Conservation (phyloP, 2,888 invertebrate genomes). For the Cerceris ruficornis region DNA sequence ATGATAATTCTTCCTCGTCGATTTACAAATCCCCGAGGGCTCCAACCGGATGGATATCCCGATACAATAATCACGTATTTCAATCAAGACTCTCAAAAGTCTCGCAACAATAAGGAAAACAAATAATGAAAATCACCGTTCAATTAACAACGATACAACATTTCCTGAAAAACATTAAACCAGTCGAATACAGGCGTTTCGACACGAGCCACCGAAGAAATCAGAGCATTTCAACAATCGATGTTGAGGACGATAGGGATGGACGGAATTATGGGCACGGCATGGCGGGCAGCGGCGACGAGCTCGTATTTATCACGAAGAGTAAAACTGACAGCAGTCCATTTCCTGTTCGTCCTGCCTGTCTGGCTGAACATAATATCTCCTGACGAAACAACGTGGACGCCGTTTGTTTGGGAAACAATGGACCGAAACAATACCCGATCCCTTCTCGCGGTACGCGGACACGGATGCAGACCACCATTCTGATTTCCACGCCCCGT, state of each 20-base stretch:
- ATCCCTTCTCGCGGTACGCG: slow-evolving; percentile 62
- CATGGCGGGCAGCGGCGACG: slow-evolving; percentile 39
- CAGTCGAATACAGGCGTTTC: background rate
- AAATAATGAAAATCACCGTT: no score
- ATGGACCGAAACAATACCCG: slow-evolving; percentile 80
- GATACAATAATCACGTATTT: no score
- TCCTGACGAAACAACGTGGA: slow-evolving; percentile 80
- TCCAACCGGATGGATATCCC: no score
- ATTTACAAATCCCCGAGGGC: no score
- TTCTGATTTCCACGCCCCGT: slow-evolving; percentile 56
- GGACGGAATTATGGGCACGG: slow-evolving; percentile 47
- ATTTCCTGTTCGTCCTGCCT: slow-evolving; percentile 80
- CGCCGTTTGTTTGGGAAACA: slow-evolving; percentile 81
- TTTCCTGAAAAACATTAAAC: background rate
- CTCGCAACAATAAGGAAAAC: no score
- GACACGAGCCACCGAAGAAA: slow-evolving; percentile 1
- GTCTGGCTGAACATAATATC: slow-evolving; percentile 78
- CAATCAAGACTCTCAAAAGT: no score
- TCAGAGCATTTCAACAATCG: slow-evolving; percentile 17
- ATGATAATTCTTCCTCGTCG: no score
- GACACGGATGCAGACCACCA: slow-evolving; percentile 59
- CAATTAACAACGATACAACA: background rate
- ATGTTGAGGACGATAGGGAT: slow-evolving; percentile 26
- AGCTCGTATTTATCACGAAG: slow-evolving; percentile 78
- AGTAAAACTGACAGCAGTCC: slow-evolving; percentile 81